These are phyloP conservation scores for Helogale parvula DNA, from an alignment of 2,113 vertebrate species.

Conservation along the genomic window DNA sequence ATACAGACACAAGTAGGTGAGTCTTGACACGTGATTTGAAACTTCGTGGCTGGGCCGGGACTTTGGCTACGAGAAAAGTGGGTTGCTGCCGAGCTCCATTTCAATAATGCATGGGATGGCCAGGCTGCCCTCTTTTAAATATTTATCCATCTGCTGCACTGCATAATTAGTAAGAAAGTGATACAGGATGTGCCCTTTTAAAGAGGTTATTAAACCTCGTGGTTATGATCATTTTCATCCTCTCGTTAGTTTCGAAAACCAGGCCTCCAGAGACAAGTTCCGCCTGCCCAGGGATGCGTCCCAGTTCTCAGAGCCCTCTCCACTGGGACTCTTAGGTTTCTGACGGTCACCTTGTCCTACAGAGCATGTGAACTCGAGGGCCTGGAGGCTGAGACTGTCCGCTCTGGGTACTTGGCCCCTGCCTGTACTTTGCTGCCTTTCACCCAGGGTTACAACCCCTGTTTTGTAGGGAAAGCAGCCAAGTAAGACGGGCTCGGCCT, in stretches of 20 bases:
- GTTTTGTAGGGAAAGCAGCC: neutral
- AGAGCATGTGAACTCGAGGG: accelerated
- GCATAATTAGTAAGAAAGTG: slow-evolving; percentile 38
- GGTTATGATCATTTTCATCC: neutral
- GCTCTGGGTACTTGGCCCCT: no score
- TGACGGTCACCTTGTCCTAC: neutral
- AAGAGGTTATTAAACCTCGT: slow-evolving; percentile 20
- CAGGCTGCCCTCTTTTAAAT: slow-evolving; percentile 54
- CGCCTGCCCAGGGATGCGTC: neutral
- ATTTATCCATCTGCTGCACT: slow-evolving; percentile 39
- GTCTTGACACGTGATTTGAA: neutral
- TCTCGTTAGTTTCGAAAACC: neutral
- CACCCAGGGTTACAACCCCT: no score
- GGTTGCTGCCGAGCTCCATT: neutral
- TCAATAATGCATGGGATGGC: slow-evolving; percentile 41
- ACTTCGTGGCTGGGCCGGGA: neutral
- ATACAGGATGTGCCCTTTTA: slow-evolving; percentile 38
- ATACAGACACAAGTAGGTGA: neutral
- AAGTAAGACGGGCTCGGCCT: neutral
- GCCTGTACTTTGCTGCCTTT: neutral
- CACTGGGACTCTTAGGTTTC: neutral
- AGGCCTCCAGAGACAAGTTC: neutral
- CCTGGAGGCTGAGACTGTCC: neutral
- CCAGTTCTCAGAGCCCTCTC: neutral
- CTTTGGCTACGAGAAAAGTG: neutral